A percentile compares a stretch with the other conserved stretches of the same genome.
Evolutionary conservation across 1,140 invertebrate genomes (phyloP).

Genomic region (Calephelis nemesis): DNA sequence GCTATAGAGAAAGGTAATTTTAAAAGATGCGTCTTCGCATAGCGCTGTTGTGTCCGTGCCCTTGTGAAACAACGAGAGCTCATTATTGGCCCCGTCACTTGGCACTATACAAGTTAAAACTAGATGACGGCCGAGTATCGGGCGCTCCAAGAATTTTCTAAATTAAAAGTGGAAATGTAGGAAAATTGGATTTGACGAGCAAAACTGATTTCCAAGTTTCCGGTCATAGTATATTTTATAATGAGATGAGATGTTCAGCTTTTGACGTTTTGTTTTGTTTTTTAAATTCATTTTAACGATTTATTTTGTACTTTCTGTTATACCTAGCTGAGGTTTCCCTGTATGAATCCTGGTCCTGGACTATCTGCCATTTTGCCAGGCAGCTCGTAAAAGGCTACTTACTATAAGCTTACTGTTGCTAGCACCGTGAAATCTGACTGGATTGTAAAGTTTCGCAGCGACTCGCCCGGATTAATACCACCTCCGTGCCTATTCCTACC

Average conservation of each 20-base stretch:
- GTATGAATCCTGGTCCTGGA: no score
- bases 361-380: no score
- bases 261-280: background rate
- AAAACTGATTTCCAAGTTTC: slow-evolving; percentile 35
- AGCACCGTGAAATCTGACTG: no score
- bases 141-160: slow-evolving; percentile 31
- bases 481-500: no score
- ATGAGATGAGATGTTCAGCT: background rate
- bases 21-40: no score
- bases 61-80: slow-evolving; percentile 11
- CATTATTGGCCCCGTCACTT: slow-evolving; percentile 39
- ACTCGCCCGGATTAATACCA: no score
- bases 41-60: background rate
- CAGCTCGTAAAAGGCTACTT: no score
- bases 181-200: slow-evolving; percentile 37
- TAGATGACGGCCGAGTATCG: slow-evolving; percentile 31
- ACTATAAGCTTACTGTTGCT: no score
- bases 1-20: no score
- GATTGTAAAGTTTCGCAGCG: no score
- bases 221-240: slow-evolving; percentile 17
- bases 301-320: background rate
- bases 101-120: slow-evolving; percentile 40
- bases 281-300: no score
- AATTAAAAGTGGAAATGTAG: slow-evolving; percentile 43
- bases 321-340: no score